A percentile compares a stretch with the other conserved stretches of the same genome.
phyloP scores from a whole-genome alignment of 2,888 invertebrate genomes.

The Agrochola lota region DNA sequence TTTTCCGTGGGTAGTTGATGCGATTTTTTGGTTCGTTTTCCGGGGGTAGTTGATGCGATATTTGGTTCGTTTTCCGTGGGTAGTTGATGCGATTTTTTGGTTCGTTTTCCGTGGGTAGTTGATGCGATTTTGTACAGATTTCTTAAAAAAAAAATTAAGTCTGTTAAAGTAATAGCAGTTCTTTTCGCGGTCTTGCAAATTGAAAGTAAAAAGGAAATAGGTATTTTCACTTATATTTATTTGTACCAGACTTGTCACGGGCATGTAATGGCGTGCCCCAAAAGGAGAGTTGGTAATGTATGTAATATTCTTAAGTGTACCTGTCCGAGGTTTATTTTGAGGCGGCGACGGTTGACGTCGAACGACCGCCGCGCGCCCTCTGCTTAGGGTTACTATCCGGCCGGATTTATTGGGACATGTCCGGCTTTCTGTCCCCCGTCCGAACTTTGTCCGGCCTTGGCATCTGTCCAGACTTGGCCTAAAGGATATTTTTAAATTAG shows the following conservation, averaged over 20 bases:
- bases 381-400: not conserved
- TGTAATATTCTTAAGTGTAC: not conserved
- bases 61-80: not conserved
- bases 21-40: not conserved
- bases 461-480: not conserved
- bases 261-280: too few species aligned
- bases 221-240: not conserved
- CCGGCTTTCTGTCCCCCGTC: not conserved
- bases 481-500: not conserved
- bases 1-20: not conserved
- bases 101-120: not conserved
- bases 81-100: not conserved
- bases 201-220: not conserved
- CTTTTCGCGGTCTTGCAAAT: not conserved
- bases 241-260: too few species aligned
- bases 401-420: not conserved
- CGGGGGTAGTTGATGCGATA: not conserved
- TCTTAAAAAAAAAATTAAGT: not conserved
- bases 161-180: not conserved
- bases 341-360: not conserved
- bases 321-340: too few species aligned
- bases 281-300: not conserved
- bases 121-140: not conserved
- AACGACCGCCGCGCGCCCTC: not conserved
- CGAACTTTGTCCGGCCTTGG: not conserved